A percentile compares a stretch with the other conserved stretches of the same genome.
phyloP scores from a whole-genome alignment of 2,113 vertebrate species.

The Prionailurus bengalensis region DNA sequence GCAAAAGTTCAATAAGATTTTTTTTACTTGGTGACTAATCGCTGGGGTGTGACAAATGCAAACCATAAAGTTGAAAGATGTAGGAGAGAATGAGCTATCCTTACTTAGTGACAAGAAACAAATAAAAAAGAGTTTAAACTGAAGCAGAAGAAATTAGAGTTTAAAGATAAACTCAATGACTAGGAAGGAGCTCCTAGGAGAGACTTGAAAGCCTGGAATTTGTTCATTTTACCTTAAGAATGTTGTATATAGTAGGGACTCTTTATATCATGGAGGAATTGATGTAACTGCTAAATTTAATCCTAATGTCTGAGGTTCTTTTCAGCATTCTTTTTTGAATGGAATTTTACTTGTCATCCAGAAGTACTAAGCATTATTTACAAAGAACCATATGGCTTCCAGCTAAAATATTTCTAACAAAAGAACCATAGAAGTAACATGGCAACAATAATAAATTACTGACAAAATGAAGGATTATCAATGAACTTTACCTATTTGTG shows the following conservation, averaged over 20 bases:
- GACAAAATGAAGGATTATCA: constrained; percentile 25
- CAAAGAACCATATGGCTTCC: constrained; percentile 28
- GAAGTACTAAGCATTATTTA: constrained; percentile 42
- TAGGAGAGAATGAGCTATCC: not conserved
- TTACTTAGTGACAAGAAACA: constrained; percentile 40
- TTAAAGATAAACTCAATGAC: constrained; percentile 36
- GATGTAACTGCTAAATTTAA: constrained; percentile 9
- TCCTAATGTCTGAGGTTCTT: constrained; percentile 1
- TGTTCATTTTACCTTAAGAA: constrained; percentile 34
- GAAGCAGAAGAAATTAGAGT: constrained; percentile 35
- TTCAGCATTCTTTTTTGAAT: constrained; percentile 16
- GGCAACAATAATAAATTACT: not conserved
- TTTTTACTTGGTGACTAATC: constrained; percentile 38
- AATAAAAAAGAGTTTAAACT: constrained; percentile 1
- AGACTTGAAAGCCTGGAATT: constrained; percentile 26
- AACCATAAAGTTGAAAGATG: constrained; percentile 14
- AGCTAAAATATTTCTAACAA: constrained; percentile 62
- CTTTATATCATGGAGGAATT: constrained; percentile 1
- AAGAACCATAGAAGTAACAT: not conserved
- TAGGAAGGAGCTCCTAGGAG: not conserved
- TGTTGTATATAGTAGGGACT: not conserved
- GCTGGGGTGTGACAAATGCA: constrained; percentile 23
- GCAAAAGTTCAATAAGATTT: not conserved
- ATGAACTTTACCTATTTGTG: not conserved
- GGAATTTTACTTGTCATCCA: constrained; percentile 62